Base-by-base conservation (phyloP, 2,113 vertebrate species). In the Rhea americana region DNA sequence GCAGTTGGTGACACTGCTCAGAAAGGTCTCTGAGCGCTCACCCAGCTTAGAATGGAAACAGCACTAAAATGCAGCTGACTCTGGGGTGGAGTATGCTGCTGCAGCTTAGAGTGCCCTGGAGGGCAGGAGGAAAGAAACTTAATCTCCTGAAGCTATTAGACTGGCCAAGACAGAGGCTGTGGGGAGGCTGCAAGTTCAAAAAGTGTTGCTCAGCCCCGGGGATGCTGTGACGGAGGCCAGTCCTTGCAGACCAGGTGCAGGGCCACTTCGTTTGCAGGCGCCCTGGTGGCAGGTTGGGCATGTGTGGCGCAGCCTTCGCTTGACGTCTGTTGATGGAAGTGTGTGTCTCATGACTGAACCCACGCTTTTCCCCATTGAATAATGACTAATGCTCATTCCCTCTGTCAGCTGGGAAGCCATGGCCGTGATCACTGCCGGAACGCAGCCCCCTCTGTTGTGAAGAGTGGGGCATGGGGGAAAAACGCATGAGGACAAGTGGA, bases 71-170 rank as follows among this genome's bases (percentile, higher is more conserved):
- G 5, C 48, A 88, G 59, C 26, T 0, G 7, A 43, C 77, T 53
- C 55, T 1, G 5, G 30, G 45, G 45, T 1, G 0, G 30, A 61
- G 41, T 4, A 9, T 24, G 13, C 11, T 41, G n/a, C 9, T 4
- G 13, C 28, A 4, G 13, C 32, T 26, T 18, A 47, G 15, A 16
- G 13, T 37, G 26, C 37, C 5, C n/a, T 41, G 37, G 24, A 35
- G 14, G 13, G 30, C 11, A 10, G 50, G 62, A 55, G 62, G 63
- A 67, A 53, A 53, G 28, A 47, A 65, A 35, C 37, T 47, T 15
- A 20, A 30, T 22, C 35, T 32, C 16, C 50, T 53, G 47, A 55
- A 66, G 39, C 30, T 15, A 30, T 39, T 45, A 24, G 30, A 39
- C 37, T 56, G 62, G 24, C 25, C 28, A 14, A 7, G 19, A 24